Conservation (phyloP, 2,113 vertebrate species). For the Dipodomys merriami region DNA sequence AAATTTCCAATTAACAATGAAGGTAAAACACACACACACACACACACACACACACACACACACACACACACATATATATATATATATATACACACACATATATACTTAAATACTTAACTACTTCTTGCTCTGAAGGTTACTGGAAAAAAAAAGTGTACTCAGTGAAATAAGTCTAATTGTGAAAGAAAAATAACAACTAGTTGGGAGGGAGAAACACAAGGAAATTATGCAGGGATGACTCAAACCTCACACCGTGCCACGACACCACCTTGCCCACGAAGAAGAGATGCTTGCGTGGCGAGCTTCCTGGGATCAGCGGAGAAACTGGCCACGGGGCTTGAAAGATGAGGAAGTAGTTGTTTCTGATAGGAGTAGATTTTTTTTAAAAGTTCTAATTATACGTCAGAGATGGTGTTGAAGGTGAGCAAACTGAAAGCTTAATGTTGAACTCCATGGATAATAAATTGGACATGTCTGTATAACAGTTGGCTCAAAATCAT, state of each 20-base stretch:
- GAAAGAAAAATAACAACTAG: background rate
- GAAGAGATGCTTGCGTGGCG: too few relatives aligned
- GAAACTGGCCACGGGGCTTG: background rate
- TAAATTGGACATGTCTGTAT: background rate
- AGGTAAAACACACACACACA: background rate
- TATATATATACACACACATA: too few relatives aligned
- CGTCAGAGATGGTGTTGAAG: too few relatives aligned
- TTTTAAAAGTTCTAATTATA: background rate
- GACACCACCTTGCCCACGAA: too few relatives aligned
- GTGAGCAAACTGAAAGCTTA: background rate
- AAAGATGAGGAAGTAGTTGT: background rate
- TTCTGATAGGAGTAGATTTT: background rate
- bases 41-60: too few relatives aligned
- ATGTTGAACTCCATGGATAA: background rate
- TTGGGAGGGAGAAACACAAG: too few relatives aligned
- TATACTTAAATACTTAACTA: conserved; percentile 1
- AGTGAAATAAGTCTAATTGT: background rate
- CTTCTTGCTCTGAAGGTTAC: background rate
- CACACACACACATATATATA: too few relatives aligned
- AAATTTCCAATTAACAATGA: background rate
- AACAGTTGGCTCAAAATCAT: background rate
- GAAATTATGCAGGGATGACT: too few relatives aligned
- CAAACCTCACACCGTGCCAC: too few relatives aligned
- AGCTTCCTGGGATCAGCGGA: too few relatives aligned
- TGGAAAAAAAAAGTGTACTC: background rate